Evolutionary conservation across 92 coral and sea anemone species (phyloP).

Genomic region (Palythoa caribaeorum): DNA sequence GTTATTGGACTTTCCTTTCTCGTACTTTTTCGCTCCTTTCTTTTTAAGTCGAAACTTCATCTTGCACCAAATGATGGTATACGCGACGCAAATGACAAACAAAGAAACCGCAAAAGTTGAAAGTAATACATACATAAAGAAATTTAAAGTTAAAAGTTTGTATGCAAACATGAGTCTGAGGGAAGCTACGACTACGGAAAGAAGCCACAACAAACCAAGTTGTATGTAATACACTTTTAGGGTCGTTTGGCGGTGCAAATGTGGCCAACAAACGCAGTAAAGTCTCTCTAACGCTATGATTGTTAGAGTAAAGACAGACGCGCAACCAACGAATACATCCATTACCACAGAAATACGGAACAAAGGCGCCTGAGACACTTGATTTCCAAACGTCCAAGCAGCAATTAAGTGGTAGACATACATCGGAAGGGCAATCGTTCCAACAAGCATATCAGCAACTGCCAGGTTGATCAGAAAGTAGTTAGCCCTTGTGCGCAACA

Average conservation of each 20-base stretch:
- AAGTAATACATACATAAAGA: constrained; percentile 76
- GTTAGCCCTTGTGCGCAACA: constrained; percentile 86
- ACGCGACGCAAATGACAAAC: constrained; percentile 74
- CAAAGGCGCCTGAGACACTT: constrained; percentile 54
- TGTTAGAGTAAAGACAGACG: constrained; percentile 83
- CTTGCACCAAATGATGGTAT: constrained; percentile 74
- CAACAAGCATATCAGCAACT: constrained; percentile 83
- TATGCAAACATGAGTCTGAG: constrained; percentile 68
- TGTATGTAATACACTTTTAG: constrained; percentile 61
- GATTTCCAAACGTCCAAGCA: constrained; percentile 63
- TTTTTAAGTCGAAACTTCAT: constrained; percentile 86
- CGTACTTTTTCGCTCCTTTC: constrained; percentile 54
- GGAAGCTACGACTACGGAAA: constrained; percentile 69
- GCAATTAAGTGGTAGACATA: constrained; percentile 70
- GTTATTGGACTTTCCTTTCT: constrained; percentile 66
- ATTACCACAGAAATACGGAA: constrained; percentile 67
- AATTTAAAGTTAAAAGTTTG: constrained; percentile 61
- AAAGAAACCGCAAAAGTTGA: constrained; percentile 74
- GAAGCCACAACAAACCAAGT: constrained; percentile 74
- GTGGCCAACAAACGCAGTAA: constrained; percentile 82
- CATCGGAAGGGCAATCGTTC: constrained; percentile 81
- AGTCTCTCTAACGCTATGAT: constrained; percentile 81
- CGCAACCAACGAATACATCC: constrained; percentile 86
- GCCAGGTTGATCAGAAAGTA: constrained; percentile 87
- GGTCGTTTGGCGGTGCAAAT: constrained; percentile 71